Percentiles rank a stretch among this genome's conserved stretches.
These are phyloP conservation scores for Ochotona princeps DNA, from an alignment of 2,113 vertebrate genomes.

Conservation along the genomic window DNA sequence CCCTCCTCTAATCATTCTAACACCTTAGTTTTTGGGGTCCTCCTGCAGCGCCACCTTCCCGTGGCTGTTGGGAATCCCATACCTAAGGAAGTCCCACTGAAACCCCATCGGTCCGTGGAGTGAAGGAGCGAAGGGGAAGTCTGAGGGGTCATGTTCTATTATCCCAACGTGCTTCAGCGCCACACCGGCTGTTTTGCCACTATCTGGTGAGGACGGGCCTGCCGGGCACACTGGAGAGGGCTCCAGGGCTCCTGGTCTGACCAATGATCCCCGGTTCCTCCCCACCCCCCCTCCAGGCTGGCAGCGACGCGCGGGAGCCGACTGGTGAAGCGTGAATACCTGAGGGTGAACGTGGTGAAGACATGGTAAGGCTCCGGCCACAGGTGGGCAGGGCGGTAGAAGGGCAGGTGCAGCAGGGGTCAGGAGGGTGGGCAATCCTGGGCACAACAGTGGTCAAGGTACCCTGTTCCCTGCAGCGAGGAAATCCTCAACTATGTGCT, in stretches of 20 bases:
- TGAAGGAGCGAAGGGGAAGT: background rate
- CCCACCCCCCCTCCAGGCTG: slow-evolving; percentile 85
- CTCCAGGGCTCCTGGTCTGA: background rate
- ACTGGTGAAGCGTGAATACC: slow-evolving; percentile 88
- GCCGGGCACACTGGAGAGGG: rapidly evolving
- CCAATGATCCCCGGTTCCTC: no score
- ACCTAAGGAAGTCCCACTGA: background rate
- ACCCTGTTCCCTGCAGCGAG: slow-evolving; percentile 78
- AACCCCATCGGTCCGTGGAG: background rate
- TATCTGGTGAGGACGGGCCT: slow-evolving; percentile 87
- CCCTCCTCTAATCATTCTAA: background rate
- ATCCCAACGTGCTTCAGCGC: slow-evolving; percentile 89
- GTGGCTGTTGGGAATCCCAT: background rate
- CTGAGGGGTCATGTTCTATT: slow-evolving; percentile 89
- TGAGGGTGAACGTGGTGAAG: slow-evolving; percentile 89
- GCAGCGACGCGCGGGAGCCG: slow-evolving; percentile 90
- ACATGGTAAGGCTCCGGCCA: slow-evolving; percentile 88
- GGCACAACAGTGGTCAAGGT: background rate
- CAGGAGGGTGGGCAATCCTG: background rate
- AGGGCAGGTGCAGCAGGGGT: background rate
- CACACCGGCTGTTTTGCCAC: slow-evolving; percentile 90
- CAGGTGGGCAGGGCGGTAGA: background rate
- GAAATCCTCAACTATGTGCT: slow-evolving; percentile 91
- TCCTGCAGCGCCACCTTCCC: no score
- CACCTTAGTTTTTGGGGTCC: background rate